Evolutionary conservation across 2,888 invertebrate genomes (phyloP), one percentile per base, ranked within the genome.

Genomic region (Pheosia gnoma): DNA sequence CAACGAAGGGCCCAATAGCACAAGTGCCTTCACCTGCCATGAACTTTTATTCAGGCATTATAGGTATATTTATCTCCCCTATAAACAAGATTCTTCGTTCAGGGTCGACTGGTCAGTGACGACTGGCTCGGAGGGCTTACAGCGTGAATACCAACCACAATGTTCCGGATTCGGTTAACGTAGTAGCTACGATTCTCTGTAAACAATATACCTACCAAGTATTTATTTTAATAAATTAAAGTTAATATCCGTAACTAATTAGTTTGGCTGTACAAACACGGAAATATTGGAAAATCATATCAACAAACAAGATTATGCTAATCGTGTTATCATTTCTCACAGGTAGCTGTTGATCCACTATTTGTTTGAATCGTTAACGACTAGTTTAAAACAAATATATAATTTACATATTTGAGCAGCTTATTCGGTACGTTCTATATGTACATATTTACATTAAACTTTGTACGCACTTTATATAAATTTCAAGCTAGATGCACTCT

Each of bases 1-100:
- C 51, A 25, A 25, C n/a, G 11, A 9, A 47, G 10, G n/a, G 47
- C 5, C 5, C 10, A 11, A 10, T 6, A 25, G 10, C 25, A 51
- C n/a, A n/a, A 25, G 4, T 49, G n/a, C 51, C 25, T 51, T 51
- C 51, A 51, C 25, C 25, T 51, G 25, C 51, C 51, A 51, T 51
- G 51, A 51, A 51, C 51, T 51, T 51, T 8, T 51, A 51, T 51
- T 51, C 51, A 51, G 13, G 8, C 8, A 25, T 6, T 53, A 10
- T 39, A 57, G 43, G 36, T 38, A 55, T 53, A n/a, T 8, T 38
- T 36, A 39, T 54, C 52, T 59, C 53, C 61, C 38, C 41, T 65
- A 61, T 63, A 53, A 53, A 66, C 52, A 61, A 56, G 59, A 67
- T 36, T 11, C 39, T n/a, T 53, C 47, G 8, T 38, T 70, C 72